Percentiles rank a stretch among this genome's conserved stretches.
Evolutionary conservation across 2,797 vertebrate genomes (phyloP).

Genomic region (Streptopelia turtur): DNA sequence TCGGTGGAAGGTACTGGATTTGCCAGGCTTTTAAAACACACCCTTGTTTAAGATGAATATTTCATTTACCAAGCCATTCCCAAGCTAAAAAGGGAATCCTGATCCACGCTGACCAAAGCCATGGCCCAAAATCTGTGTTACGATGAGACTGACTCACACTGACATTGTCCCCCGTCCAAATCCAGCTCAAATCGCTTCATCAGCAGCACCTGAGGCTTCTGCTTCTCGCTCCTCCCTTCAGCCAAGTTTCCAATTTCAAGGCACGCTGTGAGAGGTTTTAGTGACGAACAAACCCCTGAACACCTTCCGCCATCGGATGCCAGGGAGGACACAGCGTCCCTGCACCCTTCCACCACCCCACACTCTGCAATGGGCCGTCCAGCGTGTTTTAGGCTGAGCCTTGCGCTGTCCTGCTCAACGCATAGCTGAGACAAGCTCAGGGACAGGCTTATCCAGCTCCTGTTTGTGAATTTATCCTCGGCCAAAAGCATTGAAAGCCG

Average conservation of each 20-base stretch:
- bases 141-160: background rate
- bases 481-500: background rate
- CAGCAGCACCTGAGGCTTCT: background rate
- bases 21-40: slow-evolving; percentile 4
- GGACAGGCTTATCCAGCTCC: background rate
- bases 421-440: background rate
- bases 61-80: background rate
- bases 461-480: background rate
- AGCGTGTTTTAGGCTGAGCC: background rate
- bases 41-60: background rate
- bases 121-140: background rate
- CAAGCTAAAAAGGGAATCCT: background rate
- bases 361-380: background rate
- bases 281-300: accelerated
- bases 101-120: background rate
- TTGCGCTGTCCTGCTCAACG: background rate
- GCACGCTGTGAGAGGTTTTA: background rate
- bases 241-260: background rate
- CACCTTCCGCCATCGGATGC: background rate
- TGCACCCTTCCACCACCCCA: background rate
- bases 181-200: background rate
- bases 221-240: background rate
- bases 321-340: too few species aligned
- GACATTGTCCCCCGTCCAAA: accelerated
- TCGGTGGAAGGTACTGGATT: background rate